Evolutionary conservation across 1,140 invertebrate species (phyloP), one percentile per base, ranked within the genome.

Genomic region (Antheraea pernyi): DNA sequence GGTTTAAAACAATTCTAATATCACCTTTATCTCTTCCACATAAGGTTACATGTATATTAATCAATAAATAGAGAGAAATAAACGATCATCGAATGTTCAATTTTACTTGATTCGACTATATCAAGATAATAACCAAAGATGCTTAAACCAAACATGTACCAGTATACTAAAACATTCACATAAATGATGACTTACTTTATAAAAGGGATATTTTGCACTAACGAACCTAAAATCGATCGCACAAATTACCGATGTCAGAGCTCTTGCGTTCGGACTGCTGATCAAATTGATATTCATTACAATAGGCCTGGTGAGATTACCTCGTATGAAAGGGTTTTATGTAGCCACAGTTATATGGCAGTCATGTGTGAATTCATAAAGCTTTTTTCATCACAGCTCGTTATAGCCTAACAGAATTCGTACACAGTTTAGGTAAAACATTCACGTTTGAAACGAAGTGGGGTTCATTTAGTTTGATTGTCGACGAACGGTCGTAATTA

Each of bases 381-480:
- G 39, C 39, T 42, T 42, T 10, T 42, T 42, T 11, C 39, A 42
- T 42, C 39, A 53, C 46, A 53, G 5, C 4, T 13, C 46, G 46
- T 53, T 53, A 53, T 53, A 16, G 7, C 16, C 46, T 53, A 9
- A 53, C 6, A 53, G 46, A 13, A 13, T 53, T 53, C 46, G 46
- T 2, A 53, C 4, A 13, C 46, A 53, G 16, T 53, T 53, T 53
- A 53, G 6, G 46, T 53, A 53, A 53, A 53, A 53, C 46, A 53
- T 53, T 53, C 46, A 53, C 46, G 46, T 53, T 53, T 53, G 11
- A 9, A 53, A 11, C 16, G 46, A 53, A 53, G 46, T 53, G 46
- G 46, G 46, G 46, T 53, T 53, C 46, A 13, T 53, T 53, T 53
- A 53, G 46, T 16, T 53, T 53, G 46, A 53, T 53, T 53, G 46